Base-by-base conservation (phyloP, 2,797 vertebrate species). In the Moxostoma hubbsi region DNA sequence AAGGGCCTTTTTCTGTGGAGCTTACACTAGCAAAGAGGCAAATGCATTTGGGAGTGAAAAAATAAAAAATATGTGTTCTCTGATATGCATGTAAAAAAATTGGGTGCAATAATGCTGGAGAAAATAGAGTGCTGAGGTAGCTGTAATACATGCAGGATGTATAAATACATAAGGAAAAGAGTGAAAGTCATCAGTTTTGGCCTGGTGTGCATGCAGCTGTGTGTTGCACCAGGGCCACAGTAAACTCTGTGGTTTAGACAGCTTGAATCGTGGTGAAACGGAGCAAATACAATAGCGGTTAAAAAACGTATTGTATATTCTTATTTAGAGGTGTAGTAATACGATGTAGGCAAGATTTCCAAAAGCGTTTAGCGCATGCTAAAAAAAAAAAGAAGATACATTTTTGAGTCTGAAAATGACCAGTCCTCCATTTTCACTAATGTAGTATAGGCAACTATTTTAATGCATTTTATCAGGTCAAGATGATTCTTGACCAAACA, bases 141-240 rank as follows among this genome's bases (percentile, higher is more conserved):
- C 82, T 82, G 80, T 85, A 84, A 87, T 85, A 84, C 68, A 73
- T 85, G 81, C 57, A 82, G 81, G 15, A 68, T 89, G 69, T 93
- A 92, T 92, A 89, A 91, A 92, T 91, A 93, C 85, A 81, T 70
- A 71, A 36, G 82, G 87, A 92, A 94, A 93, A 93, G 85, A 78
- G 83, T 85, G 55, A 83, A 85, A 86, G 88, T 90, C 89, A 88
- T 91, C 86, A 82, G 88, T 88, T 91, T 80, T 50, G 18, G 78
- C 53, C 47, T 65, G 61, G 72, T 81, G 79, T 59, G 65, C 63
- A 75, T 57, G 79, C 74, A 82, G 77, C 82, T 85, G 80, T 84
- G 77, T 67, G 47, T 64, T 7, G 16, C 65, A 74, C 50, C 46
- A 68, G 50, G 49, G 36, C 64, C 15, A 0, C 64, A 67, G 18